Base-by-base conservation (phyloP, 2,113 vertebrate species). In the Rostratula benghalensis region DNA sequence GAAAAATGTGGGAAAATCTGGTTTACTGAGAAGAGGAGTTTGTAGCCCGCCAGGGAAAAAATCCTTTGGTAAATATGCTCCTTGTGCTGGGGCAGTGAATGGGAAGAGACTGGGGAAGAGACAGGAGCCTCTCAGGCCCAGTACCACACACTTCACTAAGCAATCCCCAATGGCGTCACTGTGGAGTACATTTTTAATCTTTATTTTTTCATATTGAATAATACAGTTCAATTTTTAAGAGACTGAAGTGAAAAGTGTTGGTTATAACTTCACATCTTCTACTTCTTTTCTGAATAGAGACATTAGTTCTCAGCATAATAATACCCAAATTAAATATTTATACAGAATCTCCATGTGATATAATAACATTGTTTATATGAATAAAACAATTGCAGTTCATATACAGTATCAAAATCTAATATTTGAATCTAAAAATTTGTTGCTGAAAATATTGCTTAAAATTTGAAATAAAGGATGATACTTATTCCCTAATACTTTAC, bases 161-260 rank as follows among this genome's bases (percentile, higher is more conserved):
- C 14, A 48, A 13, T 75, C 22, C 15, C 14, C 37, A 60, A 3
- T 0, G 0, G 17, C 54, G 18, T 33, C 3, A 1, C 14, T 63
- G 11, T 48, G 16, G 35, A 89, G 24, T 24, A 50, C 2, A 3
- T 64, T 89, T 68, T 65, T 59, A 63, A 22, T 69, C 21, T 70
- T 80, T 35, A 17, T 67, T 80, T 89, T 77, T 22, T 60, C 15
- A 4, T 6, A 11, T 56, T 73, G 41, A 48, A 27, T 28, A 69
- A 39, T 61, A 27, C 13, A 73, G 31, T 77, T 6, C 4, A 61
- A 1, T 56, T 13, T 86, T 78, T 70, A 77, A 63, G 43, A 64
- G 28, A 13, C 37, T 78, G 43, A 82, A 81, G 25, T 24, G 45
- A 83, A 87, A 56, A 1, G 0, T 54, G 7, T 75, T 43, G 43